Percentiles rank a stretch among this genome's conserved stretches.
These are phyloP conservation scores for Luperina testacea DNA, from an alignment of 2,888 invertebrate species.

Conservation along the genomic window DNA sequence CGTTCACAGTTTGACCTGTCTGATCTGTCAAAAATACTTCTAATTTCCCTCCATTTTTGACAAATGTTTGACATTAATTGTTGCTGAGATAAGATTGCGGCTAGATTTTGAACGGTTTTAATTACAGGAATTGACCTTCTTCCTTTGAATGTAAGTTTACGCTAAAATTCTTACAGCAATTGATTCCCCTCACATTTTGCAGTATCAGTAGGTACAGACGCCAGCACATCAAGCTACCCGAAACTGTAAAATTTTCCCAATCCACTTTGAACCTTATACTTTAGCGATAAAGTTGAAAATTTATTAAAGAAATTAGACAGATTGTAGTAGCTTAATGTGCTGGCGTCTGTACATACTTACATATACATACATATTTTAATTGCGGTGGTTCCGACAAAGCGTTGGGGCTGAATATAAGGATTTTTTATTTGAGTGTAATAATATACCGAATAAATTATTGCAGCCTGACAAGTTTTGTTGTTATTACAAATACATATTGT, in stretches of 20 bases:
- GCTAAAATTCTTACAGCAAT: not conserved
- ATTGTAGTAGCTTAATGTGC: too few species aligned
- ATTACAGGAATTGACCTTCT: not conserved
- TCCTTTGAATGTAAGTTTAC: not conserved
- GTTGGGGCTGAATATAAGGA: not conserved
- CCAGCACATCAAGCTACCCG: too few species aligned
- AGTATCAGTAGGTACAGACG: not conserved
- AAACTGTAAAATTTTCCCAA: too few species aligned
- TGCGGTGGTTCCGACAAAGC: not conserved
- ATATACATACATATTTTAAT: not conserved
- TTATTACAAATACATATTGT: not conserved
- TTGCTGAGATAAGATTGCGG: not conserved
- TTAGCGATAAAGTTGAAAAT: too few species aligned
- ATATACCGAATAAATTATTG: constrained; percentile 20
- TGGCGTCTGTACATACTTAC: not conserved
- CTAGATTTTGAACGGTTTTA: too few species aligned
- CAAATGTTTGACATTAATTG: not conserved
- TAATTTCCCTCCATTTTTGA: not conserved
- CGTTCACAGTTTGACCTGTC: not conserved
- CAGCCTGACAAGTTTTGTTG: not conserved
- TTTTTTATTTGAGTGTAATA: constrained; percentile 2
- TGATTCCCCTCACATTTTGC: not conserved
- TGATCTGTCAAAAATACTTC: not conserved
- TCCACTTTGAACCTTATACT: too few species aligned
- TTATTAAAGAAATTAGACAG: too few species aligned